A percentile compares a stretch with the other conserved stretches of the same genome.
Evolutionary conservation across 2,797 vertebrate species (phyloP).

Genomic region (Brachyalestes nurse): DNA sequence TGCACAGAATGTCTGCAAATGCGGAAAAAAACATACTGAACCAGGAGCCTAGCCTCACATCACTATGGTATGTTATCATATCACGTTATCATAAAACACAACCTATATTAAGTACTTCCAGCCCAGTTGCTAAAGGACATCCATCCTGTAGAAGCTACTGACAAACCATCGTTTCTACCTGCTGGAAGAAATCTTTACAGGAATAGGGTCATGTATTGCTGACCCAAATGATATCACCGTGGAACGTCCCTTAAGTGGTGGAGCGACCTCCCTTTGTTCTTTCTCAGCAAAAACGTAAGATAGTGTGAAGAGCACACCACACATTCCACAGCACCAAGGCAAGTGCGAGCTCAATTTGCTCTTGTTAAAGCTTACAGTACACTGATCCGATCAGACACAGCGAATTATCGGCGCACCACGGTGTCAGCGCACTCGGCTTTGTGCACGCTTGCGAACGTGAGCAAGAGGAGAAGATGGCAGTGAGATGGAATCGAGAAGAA

Average conservation of each 20-base stretch:
- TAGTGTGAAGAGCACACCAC: not conserved
- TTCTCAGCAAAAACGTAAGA: not conserved
- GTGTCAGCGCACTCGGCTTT: conserved; percentile 37
- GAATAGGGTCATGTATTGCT: not conserved
- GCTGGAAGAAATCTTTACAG: not conserved
- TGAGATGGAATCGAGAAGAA: conserved; percentile 9
- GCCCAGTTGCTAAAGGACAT: not conserved
- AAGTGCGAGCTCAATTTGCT: conserved; percentile 46
- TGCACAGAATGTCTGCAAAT: not conserved
- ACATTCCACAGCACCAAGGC: conserved; percentile 5
- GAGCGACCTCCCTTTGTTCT: not conserved
- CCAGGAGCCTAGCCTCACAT: not conserved
- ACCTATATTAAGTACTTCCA: not conserved
- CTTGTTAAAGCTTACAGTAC: conserved; percentile 47
- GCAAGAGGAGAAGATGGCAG: conserved; percentile 8
- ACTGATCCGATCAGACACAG: conserved; percentile 50
- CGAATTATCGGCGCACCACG: conserved; percentile 40
- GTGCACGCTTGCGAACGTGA: conserved; percentile 2
- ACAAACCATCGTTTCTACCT: not conserved
- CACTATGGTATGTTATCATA: not conserved
- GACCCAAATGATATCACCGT: conserved; percentile 4
- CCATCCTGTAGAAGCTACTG: not conserved
- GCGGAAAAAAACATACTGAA: not conserved
- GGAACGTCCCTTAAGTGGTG: not conserved
- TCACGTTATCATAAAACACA: not conserved